Evolutionary conservation across 2,888 invertebrate species (phyloP), one percentile per base, ranked within the genome.

Genomic region (Brenthis hecate): DNA sequence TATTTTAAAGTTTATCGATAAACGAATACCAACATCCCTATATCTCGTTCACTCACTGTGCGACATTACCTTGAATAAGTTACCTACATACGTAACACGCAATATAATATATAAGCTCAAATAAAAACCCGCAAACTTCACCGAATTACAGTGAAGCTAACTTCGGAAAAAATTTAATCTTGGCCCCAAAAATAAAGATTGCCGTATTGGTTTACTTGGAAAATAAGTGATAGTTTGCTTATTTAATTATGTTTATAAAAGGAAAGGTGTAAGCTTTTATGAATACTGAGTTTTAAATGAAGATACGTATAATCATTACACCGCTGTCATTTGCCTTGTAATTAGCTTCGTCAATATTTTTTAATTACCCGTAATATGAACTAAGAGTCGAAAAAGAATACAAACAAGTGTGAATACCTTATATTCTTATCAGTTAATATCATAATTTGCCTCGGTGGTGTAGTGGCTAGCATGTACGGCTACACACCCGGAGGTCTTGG

Each of bases 11-110:
- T 28, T 32, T 58, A 75, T 77, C 77, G 76, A 77, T 71, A 73
- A 56, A 4, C 13, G 63, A 70, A 57, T 36, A 23, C 14, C 61
- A 50, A 53, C 76, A 72, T 61, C 75, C 78, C 82, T 80, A 78
- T 72, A 73, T 19, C 75, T 78, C 82, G 86, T 85, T 84, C 85
- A 86, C 83, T 87, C 85, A 85, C 82, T 81, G 84, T 82, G 84
- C 83, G 89, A 87, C 88, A 86, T 84, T 81, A 80, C 81, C 83
- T 82, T 81, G 81, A 82, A 77, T 77, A 76, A 72, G 77, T 78
- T 77, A 77, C 77, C 75, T 72, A 77, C 77, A 77, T 77, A 77
- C 76, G 73, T 74, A 76, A 74, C 78, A 77, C 73, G 75, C 75
- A 75, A 75, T 78, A 78, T 28, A 28, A 28, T 28, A 28, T 28